These are phyloP conservation scores for Nesidiocoris tenuis DNA, from an alignment of 2,888 invertebrate species.

Conservation along the genomic window DNA sequence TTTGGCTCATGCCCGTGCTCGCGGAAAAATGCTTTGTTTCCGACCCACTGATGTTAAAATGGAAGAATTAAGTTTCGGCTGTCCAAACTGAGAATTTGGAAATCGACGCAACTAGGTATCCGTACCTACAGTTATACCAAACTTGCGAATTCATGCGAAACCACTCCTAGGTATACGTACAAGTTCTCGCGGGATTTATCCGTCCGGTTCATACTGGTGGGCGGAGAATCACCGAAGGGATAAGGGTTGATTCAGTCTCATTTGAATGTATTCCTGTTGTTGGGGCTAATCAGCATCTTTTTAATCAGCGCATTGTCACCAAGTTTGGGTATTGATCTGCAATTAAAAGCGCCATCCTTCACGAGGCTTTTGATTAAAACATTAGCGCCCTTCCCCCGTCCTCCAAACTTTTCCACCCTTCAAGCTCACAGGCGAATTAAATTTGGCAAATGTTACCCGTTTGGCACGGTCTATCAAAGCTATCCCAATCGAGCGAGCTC, in stretches of 20 bases:
- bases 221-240: constrained; percentile 10
- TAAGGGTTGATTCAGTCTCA: constrained; percentile 32
- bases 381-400: constrained; percentile 7
- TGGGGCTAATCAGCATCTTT: constrained; percentile 39
- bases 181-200: not conserved
- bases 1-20: too few species aligned
- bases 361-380: constrained; percentile 37
- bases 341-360: constrained; percentile 38
- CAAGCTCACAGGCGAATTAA: not conserved
- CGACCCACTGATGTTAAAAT: too few species aligned
- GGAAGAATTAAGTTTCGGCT: too few species aligned
- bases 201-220: not conserved
- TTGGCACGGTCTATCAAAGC: not conserved
- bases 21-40: too few species aligned
- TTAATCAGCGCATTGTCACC: constrained; percentile 41
- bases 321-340: constrained; percentile 38
- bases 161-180: too few species aligned
- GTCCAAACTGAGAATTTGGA: too few species aligned
- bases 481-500: too few species aligned
- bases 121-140: too few species aligned
- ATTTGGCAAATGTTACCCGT: not conserved
- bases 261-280: constrained; percentile 39
- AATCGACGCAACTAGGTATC: too few species aligned
- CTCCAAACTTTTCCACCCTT: not conserved
- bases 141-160: too few species aligned